Percentiles rank a stretch among this genome's conserved stretches.
Evolutionary conservation across 2,113 vertebrate genomes (phyloP).

Genomic region (Pomatostomus ruficeps): DNA sequence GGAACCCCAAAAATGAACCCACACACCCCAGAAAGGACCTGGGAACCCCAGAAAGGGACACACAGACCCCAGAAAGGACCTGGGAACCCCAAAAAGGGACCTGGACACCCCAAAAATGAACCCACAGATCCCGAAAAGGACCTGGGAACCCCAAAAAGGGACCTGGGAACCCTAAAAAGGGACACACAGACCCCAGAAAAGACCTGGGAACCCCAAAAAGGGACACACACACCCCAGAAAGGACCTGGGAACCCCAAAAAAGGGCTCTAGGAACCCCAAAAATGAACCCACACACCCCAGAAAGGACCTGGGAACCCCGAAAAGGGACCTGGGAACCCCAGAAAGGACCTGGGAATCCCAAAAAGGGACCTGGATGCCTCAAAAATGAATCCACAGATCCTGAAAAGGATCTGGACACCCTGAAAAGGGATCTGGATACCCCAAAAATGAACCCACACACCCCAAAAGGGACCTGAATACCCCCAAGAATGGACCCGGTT

Average conservation of each 20-base stretch:
- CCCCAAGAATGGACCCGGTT: accelerated
- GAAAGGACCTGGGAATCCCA: background rate
- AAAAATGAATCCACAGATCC: too few relatives aligned
- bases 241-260: background rate
- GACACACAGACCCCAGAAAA: background rate
- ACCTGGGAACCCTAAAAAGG: background rate
- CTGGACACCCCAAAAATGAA: background rate
- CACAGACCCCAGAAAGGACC: too few relatives aligned
- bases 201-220: background rate
- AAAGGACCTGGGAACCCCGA: background rate
- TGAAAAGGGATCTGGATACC: accelerated
- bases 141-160: background rate
- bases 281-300: accelerated
- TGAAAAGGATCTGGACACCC: background rate
- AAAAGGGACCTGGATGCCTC: background rate
- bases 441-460: background rate
- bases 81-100: background rate
- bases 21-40: background rate
- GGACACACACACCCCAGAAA: background rate
- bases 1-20: background rate
- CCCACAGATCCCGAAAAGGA: too few relatives aligned
- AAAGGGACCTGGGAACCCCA: background rate
- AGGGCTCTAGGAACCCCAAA: too few relatives aligned
- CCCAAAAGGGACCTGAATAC: too few relatives aligned
- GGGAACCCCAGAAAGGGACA: background rate